These are phyloP conservation scores for Stichopus chloronotus DNA, from an alignment of 35 echinoderm and acorn worm species.

Conservation along the genomic window DNA sequence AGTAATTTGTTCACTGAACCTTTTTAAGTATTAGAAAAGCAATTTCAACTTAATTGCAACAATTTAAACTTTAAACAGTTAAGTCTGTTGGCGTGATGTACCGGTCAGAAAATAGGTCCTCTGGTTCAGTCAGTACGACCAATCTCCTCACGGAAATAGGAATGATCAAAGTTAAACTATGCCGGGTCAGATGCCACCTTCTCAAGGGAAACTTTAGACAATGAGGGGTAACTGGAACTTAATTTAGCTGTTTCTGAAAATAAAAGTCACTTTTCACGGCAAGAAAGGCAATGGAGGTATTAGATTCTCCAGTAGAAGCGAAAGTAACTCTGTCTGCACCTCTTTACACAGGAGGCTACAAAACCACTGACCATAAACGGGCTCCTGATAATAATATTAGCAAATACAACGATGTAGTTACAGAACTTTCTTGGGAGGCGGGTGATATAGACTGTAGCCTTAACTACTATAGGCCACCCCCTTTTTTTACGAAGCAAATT, in stretches of 20 bases:
- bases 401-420: too few species aligned
- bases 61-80: background rate
- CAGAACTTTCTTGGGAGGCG: too few species aligned
- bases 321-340: too few species aligned
- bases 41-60: background rate
- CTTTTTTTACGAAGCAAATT: too few species aligned
- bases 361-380: too few species aligned
- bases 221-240: background rate
- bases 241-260: background rate
- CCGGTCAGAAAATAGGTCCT: background rate
- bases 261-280: background rate
- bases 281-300: background rate
- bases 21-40: background rate
- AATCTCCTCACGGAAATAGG: background rate
- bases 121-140: background rate
- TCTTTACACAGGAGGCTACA: too few species aligned
- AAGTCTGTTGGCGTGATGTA: background rate
- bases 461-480: too few species aligned
- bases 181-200: conserved; percentile 1
- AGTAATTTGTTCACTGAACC: background rate
- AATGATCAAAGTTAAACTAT: background rate
- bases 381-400: too few species aligned
- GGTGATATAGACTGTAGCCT: too few species aligned
- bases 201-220: background rate
- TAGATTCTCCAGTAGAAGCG: too few species aligned